A percentile compares a stretch with the other conserved stretches of the same genome.
Conservation (phyloP, 2,797 vertebrate species). For the Bovichtus diacanthus region DNA sequence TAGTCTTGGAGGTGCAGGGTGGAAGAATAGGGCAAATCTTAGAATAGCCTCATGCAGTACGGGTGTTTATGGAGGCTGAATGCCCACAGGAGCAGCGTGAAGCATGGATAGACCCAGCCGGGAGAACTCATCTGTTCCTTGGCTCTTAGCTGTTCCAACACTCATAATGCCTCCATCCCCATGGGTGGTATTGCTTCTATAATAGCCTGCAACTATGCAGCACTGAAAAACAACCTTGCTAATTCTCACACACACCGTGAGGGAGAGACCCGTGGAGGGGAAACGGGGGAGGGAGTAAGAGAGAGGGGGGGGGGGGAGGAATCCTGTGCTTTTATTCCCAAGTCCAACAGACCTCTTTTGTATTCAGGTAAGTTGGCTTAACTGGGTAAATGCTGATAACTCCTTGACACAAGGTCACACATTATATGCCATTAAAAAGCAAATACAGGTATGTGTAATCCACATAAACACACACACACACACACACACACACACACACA, state of each 20-base stretch:
- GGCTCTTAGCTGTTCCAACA: slow-evolving; percentile 76
- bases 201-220: slow-evolving; percentile 78
- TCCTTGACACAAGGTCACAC: slow-evolving; percentile 75
- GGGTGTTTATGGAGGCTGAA: slow-evolving; percentile 70
- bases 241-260: slow-evolving; percentile 69
- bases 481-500: not conserved
- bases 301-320: not conserved
- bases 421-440: slow-evolving; percentile 62
- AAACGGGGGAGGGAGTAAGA: slow-evolving; percentile 2
- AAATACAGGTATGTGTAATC: slow-evolving; percentile 25
- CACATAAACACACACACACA: slow-evolving; percentile 3
- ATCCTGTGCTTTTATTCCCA: slow-evolving; percentile 41
- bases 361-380: slow-evolving; percentile 67
- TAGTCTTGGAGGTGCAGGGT: slow-evolving; percentile 33
- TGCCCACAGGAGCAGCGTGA: slow-evolving; percentile 67
- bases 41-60: slow-evolving; percentile 51
- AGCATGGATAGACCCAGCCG: slow-evolving; percentile 66
- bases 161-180: slow-evolving; percentile 77
- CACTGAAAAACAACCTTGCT: slow-evolving; percentile 74
- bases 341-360: slow-evolving; percentile 61
- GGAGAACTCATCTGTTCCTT: slow-evolving; percentile 78
- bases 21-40: slow-evolving; percentile 42
- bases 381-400: slow-evolving; percentile 65
- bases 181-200: slow-evolving; percentile 77
- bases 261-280: slow-evolving; percentile 25